These are phyloP conservation scores for Trissolcus basalis DNA, from an alignment of 1,140 invertebrate genomes.

Conservation along the genomic window DNA sequence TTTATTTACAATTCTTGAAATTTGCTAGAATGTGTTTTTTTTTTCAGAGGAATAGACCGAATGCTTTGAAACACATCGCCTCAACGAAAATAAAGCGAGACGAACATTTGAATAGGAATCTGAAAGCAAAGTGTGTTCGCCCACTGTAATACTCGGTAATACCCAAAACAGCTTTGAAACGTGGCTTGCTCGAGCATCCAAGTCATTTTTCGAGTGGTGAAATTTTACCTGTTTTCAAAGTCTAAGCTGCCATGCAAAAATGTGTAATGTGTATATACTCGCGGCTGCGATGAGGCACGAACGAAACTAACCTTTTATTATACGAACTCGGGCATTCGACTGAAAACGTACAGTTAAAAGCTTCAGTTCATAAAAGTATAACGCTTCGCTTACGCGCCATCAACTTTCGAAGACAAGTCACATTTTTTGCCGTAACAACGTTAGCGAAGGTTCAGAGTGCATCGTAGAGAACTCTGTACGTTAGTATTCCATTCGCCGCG, in stretches of 20 bases:
- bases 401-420: no score
- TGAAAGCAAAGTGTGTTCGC: neutral
- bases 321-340: conserved; percentile 64
- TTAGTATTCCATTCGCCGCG: no score
- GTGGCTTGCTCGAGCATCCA: conserved; percentile 5
- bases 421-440: no score
- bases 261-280: conserved; percentile 13
- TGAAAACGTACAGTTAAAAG: no score
- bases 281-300: neutral
- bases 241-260: conserved; percentile 21
- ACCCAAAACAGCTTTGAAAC: conserved; percentile 7
- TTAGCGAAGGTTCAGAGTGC: no score
- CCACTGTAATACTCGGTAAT: conserved; percentile 12
- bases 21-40: no score
- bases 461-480: no score
- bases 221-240: conserved; percentile 17
- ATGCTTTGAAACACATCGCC: neutral
- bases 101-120: neutral
- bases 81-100: neutral
- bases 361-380: no score
- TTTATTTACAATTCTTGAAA: no score
- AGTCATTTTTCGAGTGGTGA: conserved; percentile 16
- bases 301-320: conserved; percentile 51
- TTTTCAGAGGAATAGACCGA: no score
- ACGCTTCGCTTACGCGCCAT: no score